Conservation (phyloP, 2,888 invertebrate species). For the Drosophila paranaensis region DNA sequence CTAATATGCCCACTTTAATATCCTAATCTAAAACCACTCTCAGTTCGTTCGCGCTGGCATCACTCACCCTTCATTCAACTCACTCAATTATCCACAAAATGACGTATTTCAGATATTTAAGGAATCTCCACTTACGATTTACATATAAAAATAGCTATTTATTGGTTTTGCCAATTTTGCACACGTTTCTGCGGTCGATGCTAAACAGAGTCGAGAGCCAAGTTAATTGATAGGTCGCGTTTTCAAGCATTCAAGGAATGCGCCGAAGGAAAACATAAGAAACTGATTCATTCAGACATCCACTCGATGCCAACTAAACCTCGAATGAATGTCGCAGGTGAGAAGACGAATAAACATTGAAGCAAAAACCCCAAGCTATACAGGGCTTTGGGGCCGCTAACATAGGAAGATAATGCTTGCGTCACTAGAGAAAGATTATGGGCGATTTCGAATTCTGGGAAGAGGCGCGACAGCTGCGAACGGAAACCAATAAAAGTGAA, state of each 20-base stretch:
- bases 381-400: background rate
- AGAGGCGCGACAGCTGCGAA: background rate
- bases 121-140: background rate
- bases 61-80: background rate
- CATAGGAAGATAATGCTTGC: constrained; percentile 2
- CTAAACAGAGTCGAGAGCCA: background rate
- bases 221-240: background rate
- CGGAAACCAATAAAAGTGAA: constrained; percentile 2
- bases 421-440: constrained; percentile 12
- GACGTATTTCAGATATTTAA: constrained; percentile 5
- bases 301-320: constrained; percentile 1
- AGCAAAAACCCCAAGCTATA: constrained; percentile 33
- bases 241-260: background rate
- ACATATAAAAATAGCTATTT: background rate
- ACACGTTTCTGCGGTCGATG: constrained; percentile 26
- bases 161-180: background rate
- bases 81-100: constrained; percentile 1
- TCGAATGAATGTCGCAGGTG: constrained; percentile 18
- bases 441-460: background rate
- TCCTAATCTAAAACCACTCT: too few relatives aligned
- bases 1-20: too few relatives aligned
- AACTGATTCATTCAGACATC: background rate
- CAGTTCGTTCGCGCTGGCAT: too few relatives aligned
- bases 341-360: constrained; percentile 18
- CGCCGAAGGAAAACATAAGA: background rate